Conservation (phyloP, 2,888 invertebrate species). For the Mellilla xanthometata region DNA sequence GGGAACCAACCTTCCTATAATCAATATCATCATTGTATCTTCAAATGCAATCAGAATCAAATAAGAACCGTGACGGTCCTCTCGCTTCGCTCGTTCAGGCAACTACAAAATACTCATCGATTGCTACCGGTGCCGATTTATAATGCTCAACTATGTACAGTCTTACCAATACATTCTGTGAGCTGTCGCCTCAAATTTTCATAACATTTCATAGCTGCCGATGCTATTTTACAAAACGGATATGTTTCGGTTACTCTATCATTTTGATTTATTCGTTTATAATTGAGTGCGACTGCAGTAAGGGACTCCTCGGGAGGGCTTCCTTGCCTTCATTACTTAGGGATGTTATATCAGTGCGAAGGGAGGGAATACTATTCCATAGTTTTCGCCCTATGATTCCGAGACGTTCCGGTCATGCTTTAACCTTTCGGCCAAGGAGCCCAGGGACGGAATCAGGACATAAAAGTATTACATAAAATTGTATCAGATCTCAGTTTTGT, state of each 20-base stretch:
- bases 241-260: slow-evolving; percentile 40
- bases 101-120: no score
- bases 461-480: no score
- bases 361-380: slow-evolving; percentile 49
- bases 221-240: slow-evolving; percentile 22
- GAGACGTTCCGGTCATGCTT: slow-evolving; percentile 53
- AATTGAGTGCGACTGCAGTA: slow-evolving; percentile 63
- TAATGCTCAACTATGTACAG: no score
- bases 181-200: slow-evolving; percentile 4
- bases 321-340: slow-evolving; percentile 55
- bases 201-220: neutral
- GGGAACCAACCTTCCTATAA: no score
- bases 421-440: slow-evolving; percentile 45
- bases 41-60: no score
- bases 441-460: slow-evolving; percentile 39
- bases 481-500: no score
- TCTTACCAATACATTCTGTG: no score
- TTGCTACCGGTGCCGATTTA: no score
- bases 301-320: slow-evolving; percentile 53
- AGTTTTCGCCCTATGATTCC: slow-evolving; percentile 58
- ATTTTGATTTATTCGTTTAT: slow-evolving; percentile 69
- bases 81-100: no score
- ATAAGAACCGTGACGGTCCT: no score
- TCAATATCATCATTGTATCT: no score
- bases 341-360: slow-evolving; percentile 54